These are phyloP conservation scores for Prolemur simus DNA, from an alignment of 2,113 vertebrate genomes.

Conservation along the genomic window DNA sequence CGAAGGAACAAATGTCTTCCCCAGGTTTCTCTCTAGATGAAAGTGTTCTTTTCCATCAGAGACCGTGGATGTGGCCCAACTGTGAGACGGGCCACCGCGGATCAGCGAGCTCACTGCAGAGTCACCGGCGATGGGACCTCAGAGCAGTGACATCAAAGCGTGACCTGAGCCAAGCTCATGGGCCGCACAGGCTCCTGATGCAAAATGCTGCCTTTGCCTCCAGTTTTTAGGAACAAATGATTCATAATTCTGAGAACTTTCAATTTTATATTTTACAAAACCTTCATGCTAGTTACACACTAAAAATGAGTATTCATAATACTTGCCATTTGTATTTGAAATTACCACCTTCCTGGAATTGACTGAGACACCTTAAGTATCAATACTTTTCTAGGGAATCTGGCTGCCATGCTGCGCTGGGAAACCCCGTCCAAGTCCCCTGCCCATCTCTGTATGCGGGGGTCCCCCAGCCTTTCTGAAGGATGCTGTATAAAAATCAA, in stretches of 20 bases:
- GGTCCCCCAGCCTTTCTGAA: fast-evolving
- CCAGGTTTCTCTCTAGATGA: too few species aligned
- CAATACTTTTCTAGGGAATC: not conserved
- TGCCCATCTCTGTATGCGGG: fast-evolving
- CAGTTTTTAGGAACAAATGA: not conserved
- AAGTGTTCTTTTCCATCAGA: not conserved
- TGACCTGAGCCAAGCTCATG: fast-evolving
- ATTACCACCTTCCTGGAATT: not conserved
- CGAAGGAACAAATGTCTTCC: not conserved
- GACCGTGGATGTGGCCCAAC: fast-evolving
- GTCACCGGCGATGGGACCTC: fast-evolving
- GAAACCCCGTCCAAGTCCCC: fast-evolving
- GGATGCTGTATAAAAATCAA: not conserved
- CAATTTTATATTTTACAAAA: not conserved
- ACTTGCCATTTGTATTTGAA: not conserved
- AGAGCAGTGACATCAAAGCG: fast-evolving
- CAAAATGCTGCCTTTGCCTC: not conserved
- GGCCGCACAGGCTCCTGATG: fast-evolving
- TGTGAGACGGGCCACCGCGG: fast-evolving
- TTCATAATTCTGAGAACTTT: not conserved
- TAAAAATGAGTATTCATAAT: not conserved
- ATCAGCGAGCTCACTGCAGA: too few species aligned
- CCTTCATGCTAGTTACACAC: not conserved
- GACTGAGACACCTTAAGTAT: not conserved
- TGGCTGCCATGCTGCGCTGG: not conserved